Evolutionary conservation across 2,797 vertebrate species (phyloP), one percentile per base, ranked within the genome.

Genomic region (Propithecus deckenii): DNA sequence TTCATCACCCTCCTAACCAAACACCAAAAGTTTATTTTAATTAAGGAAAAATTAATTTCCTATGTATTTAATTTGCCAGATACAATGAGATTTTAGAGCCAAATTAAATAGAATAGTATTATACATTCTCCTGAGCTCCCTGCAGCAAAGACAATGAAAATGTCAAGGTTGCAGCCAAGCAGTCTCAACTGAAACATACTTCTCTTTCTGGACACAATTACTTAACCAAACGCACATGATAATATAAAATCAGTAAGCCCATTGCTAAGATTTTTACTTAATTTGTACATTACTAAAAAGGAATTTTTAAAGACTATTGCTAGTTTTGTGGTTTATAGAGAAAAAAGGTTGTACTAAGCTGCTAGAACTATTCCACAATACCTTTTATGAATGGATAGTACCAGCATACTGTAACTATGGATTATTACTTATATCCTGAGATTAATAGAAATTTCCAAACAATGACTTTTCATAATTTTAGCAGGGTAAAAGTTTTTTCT

Each of bases 51-150:
- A 18, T 76, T 80, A 35, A 20, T 57, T 94, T 86, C 75, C 23
- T 15, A 3, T 50, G 30, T 71, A 52, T 55, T 71, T n/a, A 88
- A 43, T 43, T 43, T 63, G 18, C n/a, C 79, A 95, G 65, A 23
- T 46, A 89, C 61, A 87, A 92, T 59, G n/a, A 43, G 25, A 89
- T 76, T 93, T 94, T 92, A 72, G 72, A 84, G 35, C 9, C 71
- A 98, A 94, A 89, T 93, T 72, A 84, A 96, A 52, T 48, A 55
- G 38, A 84, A 57, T 3, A 61, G 50, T 72, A n/a, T 30, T 83
- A 13, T 28, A 43, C 17, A 79, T 71, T 76, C 12, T 93, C 20
- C 25, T 65, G 7, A 76, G 12, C 20, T 89, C 32, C 78, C 52
- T 85, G 35, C 13, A 91, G n/a, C 18, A 75, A 55, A 65, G 23